These are phyloP conservation scores for Palaemon carinicauda DNA, from an alignment of 1,140 invertebrate species.

Conservation along the genomic window DNA sequence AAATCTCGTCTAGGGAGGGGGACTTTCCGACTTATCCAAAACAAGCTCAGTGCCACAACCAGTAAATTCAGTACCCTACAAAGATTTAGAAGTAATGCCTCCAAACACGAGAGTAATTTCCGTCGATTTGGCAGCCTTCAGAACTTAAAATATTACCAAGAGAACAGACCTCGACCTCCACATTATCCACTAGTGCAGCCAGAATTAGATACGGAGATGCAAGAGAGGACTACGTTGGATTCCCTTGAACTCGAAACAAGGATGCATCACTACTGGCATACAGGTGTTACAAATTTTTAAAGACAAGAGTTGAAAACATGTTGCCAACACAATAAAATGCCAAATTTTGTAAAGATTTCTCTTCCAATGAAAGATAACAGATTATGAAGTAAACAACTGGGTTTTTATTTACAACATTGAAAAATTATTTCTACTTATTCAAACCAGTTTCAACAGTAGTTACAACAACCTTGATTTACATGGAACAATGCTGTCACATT, in stretches of 20 bases:
- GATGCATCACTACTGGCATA: constrained; percentile 54
- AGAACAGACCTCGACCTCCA: constrained; percentile 10
- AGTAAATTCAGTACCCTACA: constrained; percentile 41
- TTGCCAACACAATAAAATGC: background rate
- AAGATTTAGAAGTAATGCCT: background rate
- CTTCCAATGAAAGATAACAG: background rate
- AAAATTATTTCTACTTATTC: no score
- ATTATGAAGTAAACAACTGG: background rate
- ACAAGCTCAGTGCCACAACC: constrained; percentile 42
- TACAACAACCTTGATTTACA: no score
- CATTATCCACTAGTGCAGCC: constrained; percentile 20
- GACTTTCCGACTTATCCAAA: constrained; percentile 35
- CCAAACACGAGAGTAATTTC: constrained; percentile 33
- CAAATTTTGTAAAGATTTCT: background rate
- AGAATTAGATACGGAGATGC: constrained; percentile 33
- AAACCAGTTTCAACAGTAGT: no score
- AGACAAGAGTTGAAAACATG: background rate
- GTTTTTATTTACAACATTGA: no score
- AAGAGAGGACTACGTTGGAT: constrained; percentile 31
- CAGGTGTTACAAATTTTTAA: constrained; percentile 49
- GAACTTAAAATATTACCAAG: constrained; percentile 46
- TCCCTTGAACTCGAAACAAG: constrained; percentile 45
- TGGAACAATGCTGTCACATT: no score
- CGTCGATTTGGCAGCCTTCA: constrained; percentile 43
- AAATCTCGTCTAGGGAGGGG: constrained; percentile 49